These are phyloP conservation scores for Crotophaga sulcirostris DNA, from an alignment of 2,113 vertebrate genomes.

Conservation along the genomic window DNA sequence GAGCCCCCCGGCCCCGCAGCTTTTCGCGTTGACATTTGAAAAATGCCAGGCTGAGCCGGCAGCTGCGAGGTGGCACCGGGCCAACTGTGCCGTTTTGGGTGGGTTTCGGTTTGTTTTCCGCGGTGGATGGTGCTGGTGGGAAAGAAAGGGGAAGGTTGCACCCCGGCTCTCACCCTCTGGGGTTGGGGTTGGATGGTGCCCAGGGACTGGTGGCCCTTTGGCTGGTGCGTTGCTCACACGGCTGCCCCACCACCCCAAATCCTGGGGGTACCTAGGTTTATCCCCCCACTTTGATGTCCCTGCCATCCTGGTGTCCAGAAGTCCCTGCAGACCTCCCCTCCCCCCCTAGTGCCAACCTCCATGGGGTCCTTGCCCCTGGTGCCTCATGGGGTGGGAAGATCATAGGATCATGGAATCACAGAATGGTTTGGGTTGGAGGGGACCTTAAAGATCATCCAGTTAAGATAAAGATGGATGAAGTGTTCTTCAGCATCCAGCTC, in stretches of 20 bases:
- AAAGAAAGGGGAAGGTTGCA: slow-evolving; percentile 17
- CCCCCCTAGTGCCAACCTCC: accelerated
- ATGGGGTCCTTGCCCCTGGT: accelerated
- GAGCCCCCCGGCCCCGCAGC: background rate
- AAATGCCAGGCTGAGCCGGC: slow-evolving; percentile 62
- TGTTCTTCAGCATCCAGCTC: background rate
- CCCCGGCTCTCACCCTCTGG: background rate
- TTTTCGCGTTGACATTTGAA: slow-evolving; percentile 60
- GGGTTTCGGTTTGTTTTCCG: slow-evolving; percentile 31
- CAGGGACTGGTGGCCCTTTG: background rate
- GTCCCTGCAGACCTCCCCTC: background rate
- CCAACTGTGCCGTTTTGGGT: slow-evolving; percentile 52
- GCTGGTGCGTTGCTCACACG: background rate
- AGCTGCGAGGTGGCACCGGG: slow-evolving; percentile 63
- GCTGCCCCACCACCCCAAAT: background rate
- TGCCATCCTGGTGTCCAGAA: accelerated
- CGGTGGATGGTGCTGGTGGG: background rate
- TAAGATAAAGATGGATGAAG: accelerated
- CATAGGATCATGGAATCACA: too few relatives aligned
- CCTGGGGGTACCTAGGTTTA: accelerated
- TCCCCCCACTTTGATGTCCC: too few relatives aligned
- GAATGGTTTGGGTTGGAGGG: too few relatives aligned
- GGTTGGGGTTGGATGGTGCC: background rate
- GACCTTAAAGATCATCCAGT: too few relatives aligned
- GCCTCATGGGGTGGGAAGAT: accelerated